Evolutionary conservation across 2,113 vertebrate species (phyloP).

Genomic region (Sorex araneus): DNA sequence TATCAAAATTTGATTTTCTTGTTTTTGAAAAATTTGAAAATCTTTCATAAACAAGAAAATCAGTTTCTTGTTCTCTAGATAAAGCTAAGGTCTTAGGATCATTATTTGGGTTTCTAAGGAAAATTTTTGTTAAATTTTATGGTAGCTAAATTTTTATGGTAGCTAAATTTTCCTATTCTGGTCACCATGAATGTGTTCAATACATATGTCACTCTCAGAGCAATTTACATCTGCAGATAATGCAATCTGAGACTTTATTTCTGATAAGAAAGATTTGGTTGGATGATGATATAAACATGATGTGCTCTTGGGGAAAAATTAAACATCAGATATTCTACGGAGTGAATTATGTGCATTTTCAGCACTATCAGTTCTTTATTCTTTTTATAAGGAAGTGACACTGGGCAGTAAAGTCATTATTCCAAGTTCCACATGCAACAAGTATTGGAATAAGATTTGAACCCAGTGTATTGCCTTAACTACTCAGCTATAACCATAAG

Average conservation of each 20-base stretch:
- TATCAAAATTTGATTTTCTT: conserved; percentile 36
- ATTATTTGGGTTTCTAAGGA: conserved; percentile 39
- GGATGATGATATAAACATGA: not conserved
- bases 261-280: not conserved
- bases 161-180: conserved; percentile 12
- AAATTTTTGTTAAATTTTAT: conserved; percentile 31
- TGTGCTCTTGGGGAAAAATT: conserved; percentile 19
- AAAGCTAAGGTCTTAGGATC: conserved; percentile 27
- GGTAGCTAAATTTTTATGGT: conserved; percentile 12
- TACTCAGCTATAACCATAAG: not conserved
- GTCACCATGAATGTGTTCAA: not conserved
- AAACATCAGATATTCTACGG: conserved; percentile 1
- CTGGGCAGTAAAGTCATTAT: not conserved
- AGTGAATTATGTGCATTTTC: not conserved
- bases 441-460: conserved; percentile 11
- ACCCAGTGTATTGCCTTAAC: not conserved
- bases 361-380: not conserved
- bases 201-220: not conserved
- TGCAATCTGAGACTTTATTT: conserved; percentile 1
- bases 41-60: not conserved
- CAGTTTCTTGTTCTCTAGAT: conserved; percentile 6
- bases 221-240: not conserved
- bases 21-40: conserved; percentile 41
- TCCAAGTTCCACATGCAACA: not conserved
- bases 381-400: conserved; percentile 11